Evolutionary conservation across 1,140 invertebrate genomes (phyloP).

Genomic region (Ditylenchus dipsaci): DNA sequence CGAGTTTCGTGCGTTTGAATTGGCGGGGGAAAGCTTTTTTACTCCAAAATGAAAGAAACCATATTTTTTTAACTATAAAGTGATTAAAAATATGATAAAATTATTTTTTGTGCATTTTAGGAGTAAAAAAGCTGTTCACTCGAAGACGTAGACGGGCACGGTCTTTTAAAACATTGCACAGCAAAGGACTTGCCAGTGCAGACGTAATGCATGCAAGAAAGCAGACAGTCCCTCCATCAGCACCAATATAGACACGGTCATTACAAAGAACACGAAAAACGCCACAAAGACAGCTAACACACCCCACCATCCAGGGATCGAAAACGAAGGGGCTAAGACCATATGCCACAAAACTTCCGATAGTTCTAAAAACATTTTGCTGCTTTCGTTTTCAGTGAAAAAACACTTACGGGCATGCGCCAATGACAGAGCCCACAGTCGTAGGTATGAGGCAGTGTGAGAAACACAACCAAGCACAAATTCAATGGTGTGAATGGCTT

Average conservation of each 20-base stretch:
- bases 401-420: conserved; percentile 81
- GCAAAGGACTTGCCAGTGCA: conserved; percentile 82
- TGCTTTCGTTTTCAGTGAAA: conserved; percentile 3
- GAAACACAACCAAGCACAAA: conserved; percentile 91
- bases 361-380: conserved; percentile 46
- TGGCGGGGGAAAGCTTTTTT: too few relatives aligned
- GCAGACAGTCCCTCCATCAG: conserved; percentile 95
- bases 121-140: too few relatives aligned
- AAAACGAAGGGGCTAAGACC: conserved; percentile 59
- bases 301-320: conserved; percentile 63
- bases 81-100: too few relatives aligned
- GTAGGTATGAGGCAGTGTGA: conserved; percentile 89
- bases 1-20: too few relatives aligned
- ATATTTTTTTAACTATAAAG: conserved; percentile 5
- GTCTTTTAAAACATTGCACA: too few relatives aligned
- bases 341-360: conserved; percentile 63
- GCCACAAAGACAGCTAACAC: conserved; percentile 69
- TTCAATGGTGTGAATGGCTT: conserved; percentile 91
- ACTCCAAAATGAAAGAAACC: neutral
- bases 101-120: too few relatives aligned
- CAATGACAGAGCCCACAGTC: conserved; percentile 88
- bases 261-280: conserved; percentile 78
- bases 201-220: conserved; percentile 90
- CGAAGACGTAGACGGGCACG: too few relatives aligned
- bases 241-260: conserved; percentile 80